Evolutionary conservation across 2,113 vertebrate genomes (phyloP).

Genomic region (Megalops atlanticus): DNA sequence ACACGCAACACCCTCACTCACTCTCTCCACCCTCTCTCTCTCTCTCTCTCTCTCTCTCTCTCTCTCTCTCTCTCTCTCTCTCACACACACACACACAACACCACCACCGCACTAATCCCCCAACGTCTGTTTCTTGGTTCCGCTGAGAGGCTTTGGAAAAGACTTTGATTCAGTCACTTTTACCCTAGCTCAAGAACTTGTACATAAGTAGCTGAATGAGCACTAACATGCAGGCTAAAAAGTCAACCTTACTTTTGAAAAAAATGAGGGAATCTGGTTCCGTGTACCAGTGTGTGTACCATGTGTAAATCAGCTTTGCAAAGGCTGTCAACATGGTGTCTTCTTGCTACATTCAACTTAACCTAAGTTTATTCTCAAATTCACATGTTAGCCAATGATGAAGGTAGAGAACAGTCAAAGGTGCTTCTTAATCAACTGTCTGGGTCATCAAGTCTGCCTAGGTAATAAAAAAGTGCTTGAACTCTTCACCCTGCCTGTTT

Average conservation of each 20-base stretch:
- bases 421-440: background rate
- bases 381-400: background rate
- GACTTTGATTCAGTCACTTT: background rate
- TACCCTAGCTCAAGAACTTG: background rate
- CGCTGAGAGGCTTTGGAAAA: background rate
- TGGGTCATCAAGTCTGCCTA: background rate
- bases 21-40: too few species aligned
- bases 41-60: too few species aligned
- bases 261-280: background rate
- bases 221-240: background rate
- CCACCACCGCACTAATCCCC: too few species aligned
- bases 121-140: too few species aligned
- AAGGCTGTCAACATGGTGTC: too few species aligned
- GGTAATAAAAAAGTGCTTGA: background rate
- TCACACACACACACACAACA: too few species aligned
- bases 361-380: background rate
- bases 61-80: too few species aligned
- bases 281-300: background rate
- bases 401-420: background rate
- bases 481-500: too few species aligned
- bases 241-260: background rate
- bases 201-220: background rate
- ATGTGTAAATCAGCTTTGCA: background rate
- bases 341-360: too few species aligned
- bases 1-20: too few species aligned